Conservation (phyloP, 2,113 vertebrate genomes). For the Calyptommatus sinebrachiatus region DNA sequence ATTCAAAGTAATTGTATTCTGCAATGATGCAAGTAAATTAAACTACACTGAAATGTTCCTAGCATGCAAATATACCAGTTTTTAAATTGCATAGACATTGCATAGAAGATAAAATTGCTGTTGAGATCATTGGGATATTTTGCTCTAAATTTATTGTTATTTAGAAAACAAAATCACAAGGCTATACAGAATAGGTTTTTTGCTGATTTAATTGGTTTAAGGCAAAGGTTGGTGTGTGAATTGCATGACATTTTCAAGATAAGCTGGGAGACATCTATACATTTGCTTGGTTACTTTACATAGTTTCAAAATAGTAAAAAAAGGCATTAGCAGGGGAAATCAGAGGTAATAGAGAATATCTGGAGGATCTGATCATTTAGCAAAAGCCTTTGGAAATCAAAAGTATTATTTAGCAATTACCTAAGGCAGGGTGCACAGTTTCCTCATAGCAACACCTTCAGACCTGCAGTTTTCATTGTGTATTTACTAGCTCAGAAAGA, state of each 20-base stretch:
- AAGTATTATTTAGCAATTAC: not conserved
- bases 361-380: not conserved
- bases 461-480: not conserved
- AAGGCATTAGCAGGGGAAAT: not conserved
- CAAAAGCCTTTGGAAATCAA: slow-evolving; percentile 2
- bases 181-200: not conserved
- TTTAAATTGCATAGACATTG: not conserved
- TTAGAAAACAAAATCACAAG: not conserved
- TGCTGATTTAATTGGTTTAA: not conserved
- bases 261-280: not conserved
- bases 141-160: not conserved
- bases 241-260: not conserved
- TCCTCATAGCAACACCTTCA: not conserved
- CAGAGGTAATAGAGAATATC: accelerated
- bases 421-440: not conserved
- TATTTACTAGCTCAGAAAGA: not conserved
- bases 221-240: not conserved
- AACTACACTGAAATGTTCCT: slow-evolving; percentile 10
- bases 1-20: slow-evolving; percentile 31
- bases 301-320: slow-evolving; percentile 22
- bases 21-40: slow-evolving; percentile 44
- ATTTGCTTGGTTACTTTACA: not conserved
- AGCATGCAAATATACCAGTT: slow-evolving; percentile 34
- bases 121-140: not conserved
- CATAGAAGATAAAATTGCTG: not conserved